These are phyloP conservation scores for Mungos mungo DNA, from an alignment of 2,113 vertebrate genomes.

Conservation along the genomic window DNA sequence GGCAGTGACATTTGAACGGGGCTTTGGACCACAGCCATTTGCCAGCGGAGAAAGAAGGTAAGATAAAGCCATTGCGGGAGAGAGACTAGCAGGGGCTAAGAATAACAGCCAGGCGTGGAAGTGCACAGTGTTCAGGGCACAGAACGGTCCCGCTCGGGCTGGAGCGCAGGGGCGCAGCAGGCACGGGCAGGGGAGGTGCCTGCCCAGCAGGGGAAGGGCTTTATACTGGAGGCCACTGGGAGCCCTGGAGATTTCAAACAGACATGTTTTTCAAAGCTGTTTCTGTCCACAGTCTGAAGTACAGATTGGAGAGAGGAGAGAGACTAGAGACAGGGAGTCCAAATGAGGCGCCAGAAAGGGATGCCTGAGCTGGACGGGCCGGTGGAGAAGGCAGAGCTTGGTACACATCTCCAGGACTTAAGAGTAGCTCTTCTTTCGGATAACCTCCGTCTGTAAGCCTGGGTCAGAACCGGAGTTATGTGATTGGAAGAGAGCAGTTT, in stretches of 20 bases:
- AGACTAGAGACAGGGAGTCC: not conserved
- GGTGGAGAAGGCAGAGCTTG: not conserved
- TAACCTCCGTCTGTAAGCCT: not conserved
- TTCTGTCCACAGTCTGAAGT: not conserved
- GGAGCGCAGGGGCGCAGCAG: not conserved
- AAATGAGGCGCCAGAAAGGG: not conserved
- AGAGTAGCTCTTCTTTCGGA: not conserved
- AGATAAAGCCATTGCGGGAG: not conserved
- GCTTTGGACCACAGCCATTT: not conserved
- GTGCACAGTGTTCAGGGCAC: not conserved
- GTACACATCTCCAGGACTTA: not conserved
- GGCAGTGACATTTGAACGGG: not conserved
- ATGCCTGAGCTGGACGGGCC: not conserved
- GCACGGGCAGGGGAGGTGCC: not conserved
- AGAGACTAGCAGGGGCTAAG: not conserved
- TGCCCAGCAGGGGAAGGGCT: not conserved
- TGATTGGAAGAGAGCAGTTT: not conserved
- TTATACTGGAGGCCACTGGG: not conserved
- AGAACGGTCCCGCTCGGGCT: not conserved
- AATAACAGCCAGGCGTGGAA: not conserved
- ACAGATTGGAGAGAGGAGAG: not conserved
- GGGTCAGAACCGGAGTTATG: not conserved
- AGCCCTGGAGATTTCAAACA: not conserved
- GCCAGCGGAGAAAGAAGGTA: not conserved
- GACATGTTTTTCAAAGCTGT: not conserved